Base-by-base conservation (phyloP, 2,888 invertebrate species). In the Andrena dorsata region DNA sequence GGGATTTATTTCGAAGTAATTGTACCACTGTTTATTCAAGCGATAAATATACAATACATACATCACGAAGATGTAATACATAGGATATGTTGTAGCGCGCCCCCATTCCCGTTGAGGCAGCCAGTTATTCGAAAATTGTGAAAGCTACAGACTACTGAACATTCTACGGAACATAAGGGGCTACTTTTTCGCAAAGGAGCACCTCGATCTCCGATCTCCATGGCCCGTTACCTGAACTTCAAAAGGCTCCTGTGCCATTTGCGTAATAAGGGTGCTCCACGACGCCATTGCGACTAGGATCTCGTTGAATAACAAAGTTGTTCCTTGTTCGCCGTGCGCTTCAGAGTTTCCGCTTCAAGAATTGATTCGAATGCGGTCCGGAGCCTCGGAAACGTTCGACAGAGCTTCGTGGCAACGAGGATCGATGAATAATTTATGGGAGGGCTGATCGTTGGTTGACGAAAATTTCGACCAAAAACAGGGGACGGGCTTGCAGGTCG, bases 401-500 rank as follows among this genome's bases (percentile, higher is more conserved):
- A 2, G 23, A 26, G 23, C 13, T 56, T 23, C 10, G 56, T 26
- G 0, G 53, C 53, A 56, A 26, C 35, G 6, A 30, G 28, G 26
- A n/a, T 35, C 30, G 35, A 63, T 63, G 56, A 69, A 68, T 32
- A 32, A 68, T 32, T 66, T 20, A 61, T 61, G 7, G 6, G n/a
- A 20, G 53, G 20, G 53, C 20, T 53, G 41, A 41, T 41, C 13
- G 41, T 53, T 23, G 53, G 20, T 53, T 20, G 53, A 23, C 41
- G 23, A 8, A 10, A 56, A 56, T 26, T 56, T 56, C 10, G 4
- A 56, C 56, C 2, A 51, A 8, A 51, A n/a, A 23, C 53, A 23
- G 23, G 2, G 53, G 20, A 20, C 51, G 20, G 7, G 51, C 20
- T 41, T 41, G 41, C 51, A n/a, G 26, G 13, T 0, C 23, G 56